Evolutionary conservation across 2,797 vertebrate species (phyloP).

Genomic region (Neosilurus mollespiculum): DNA sequence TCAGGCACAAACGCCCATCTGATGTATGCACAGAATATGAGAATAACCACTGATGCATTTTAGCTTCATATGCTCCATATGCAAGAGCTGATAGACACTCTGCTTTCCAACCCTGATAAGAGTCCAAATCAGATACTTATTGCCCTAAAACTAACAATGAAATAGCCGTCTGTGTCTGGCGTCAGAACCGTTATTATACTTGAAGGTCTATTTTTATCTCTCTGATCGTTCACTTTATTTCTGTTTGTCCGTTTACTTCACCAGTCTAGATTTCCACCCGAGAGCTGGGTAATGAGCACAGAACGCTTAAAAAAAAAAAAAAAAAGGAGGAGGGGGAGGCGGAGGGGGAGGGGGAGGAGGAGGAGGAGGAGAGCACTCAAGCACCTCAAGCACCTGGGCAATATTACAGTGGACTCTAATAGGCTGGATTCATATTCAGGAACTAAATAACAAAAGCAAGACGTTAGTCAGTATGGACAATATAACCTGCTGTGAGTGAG

Average conservation of each 20-base stretch:
- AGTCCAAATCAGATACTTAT: not conserved
- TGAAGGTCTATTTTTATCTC: not conserved
- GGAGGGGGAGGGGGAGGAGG: too few species aligned
- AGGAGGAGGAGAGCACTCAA: not conserved
- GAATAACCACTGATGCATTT: not conserved
- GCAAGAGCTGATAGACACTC: not conserved
- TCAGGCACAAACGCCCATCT: not conserved
- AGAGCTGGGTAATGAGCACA: conserved; percentile 32
- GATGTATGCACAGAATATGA: conserved; percentile 7
- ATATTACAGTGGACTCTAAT: conserved; percentile 6
- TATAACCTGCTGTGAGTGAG: not conserved
- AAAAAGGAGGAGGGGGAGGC: too few species aligned
- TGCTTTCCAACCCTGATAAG: not conserved
- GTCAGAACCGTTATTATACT: conserved; percentile 3
- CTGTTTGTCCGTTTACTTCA: conserved; percentile 12
- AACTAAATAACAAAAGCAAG: not conserved
- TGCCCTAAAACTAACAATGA: not conserved
- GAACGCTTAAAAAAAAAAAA: too few species aligned
- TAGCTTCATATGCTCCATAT: not conserved
- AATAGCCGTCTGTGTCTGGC: not conserved
- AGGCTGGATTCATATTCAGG: conserved; percentile 21
- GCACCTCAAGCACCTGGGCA: conserved; percentile 18
- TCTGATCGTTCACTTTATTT: conserved; percentile 13
- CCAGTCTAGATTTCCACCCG: conserved; percentile 23
- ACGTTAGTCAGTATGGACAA: not conserved